Evolutionary conservation across 2,888 invertebrate species (phyloP).

Genomic region (Automeris io): DNA sequence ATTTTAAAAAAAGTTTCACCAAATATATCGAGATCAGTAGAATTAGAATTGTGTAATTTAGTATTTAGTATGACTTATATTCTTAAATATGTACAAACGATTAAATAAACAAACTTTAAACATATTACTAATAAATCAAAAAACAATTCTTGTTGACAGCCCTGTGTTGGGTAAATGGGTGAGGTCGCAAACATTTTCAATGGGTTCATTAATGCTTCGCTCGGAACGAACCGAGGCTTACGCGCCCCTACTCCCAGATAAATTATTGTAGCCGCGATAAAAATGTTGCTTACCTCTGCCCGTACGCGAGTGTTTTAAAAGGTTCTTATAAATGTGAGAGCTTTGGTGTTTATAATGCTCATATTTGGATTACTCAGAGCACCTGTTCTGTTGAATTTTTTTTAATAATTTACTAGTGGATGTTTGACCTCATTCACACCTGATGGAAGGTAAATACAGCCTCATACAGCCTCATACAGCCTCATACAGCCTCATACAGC

Average conservation of each 20-base stretch:
- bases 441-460: too few species aligned
- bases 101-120: too few species aligned
- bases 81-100: too few species aligned
- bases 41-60: too few species aligned
- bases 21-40: too few species aligned
- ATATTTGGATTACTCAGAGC: not conserved
- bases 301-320: constrained; percentile 6
- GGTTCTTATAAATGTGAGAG: not conserved
- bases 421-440: too few species aligned
- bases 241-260: constrained; percentile 21
- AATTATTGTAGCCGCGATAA: constrained; percentile 28
- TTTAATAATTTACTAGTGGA: too few species aligned
- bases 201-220: constrained; percentile 45
- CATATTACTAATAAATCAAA: not conserved
- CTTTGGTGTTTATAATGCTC: not conserved
- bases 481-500: too few species aligned
- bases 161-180: constrained; percentile 22
- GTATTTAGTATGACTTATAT: too few species aligned
- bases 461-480: too few species aligned
- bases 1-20: too few species aligned
- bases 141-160: not conserved
- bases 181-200: constrained; percentile 40
- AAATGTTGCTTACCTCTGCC: constrained; percentile 29
- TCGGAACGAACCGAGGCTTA: constrained; percentile 33
- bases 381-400: not conserved